These are phyloP conservation scores for Falco cherrug DNA, from an alignment of 2,797 vertebrate genomes.

Conservation along the genomic window DNA sequence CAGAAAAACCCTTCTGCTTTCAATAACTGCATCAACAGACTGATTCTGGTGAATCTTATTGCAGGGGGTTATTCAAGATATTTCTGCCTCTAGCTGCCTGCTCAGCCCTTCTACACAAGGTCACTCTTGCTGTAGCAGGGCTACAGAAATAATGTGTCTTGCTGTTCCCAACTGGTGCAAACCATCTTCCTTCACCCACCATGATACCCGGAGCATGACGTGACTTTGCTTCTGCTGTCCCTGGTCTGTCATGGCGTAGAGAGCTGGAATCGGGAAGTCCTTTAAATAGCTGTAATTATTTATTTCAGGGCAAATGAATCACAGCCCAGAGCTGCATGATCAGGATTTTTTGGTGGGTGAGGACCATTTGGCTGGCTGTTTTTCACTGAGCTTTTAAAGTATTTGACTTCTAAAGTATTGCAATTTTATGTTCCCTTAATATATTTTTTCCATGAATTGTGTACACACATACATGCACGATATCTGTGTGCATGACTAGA, in stretches of 20 bases:
- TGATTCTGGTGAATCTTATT: not conserved
- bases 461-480: not conserved
- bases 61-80: not conserved
- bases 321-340: not conserved
- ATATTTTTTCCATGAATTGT: not conserved
- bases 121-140: not conserved
- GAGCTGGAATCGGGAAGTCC: not conserved
- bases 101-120: not conserved
- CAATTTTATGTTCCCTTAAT: not conserved
- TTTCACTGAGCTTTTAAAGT: constrained; percentile 1
- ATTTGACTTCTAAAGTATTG: not conserved
- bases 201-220: not conserved
- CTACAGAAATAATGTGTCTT: not conserved
- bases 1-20: constrained; percentile 24
- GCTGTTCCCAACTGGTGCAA: not conserved
- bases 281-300: constrained; percentile 62
- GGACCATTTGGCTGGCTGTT: constrained; percentile 4
- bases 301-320: constrained; percentile 58
- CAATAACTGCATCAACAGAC: not conserved
- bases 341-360: constrained; percentile 17
- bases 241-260: not conserved
- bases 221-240: not conserved
- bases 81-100: not conserved
- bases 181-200: not conserved
- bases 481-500: not conserved